Evolutionary conservation across 1,140 invertebrate genomes (phyloP), one percentile per base, ranked within the genome.

Genomic region (Drosophila serrata): DNA sequence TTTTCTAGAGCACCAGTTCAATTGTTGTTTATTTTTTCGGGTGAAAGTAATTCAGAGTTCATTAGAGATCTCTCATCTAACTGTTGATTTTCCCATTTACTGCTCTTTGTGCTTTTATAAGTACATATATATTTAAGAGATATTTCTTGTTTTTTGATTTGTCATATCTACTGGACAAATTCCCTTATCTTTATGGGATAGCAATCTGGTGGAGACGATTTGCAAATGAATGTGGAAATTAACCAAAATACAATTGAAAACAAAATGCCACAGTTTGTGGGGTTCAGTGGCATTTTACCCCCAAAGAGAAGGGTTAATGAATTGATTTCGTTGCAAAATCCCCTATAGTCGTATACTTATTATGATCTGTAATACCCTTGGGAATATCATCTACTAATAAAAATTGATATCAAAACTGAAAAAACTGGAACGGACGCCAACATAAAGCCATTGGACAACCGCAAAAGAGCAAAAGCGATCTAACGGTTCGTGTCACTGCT

Each of bases 401-500:
- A n/a, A n/a, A n/a, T n/a, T n/a, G n/a, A n/a, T n/a, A n/a, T n/a
- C n/a, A n/a, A 29, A 63, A 60, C 40, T 53, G 27, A 11, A n/a
- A n/a, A n/a, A 64, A 49, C 37, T 43, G 37, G 63, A 43, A 58
- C 68, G 60, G 67, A n/a, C n/a, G n/a, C n/a, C n/a, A n/a, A n/a
- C n/a, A n/a, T n/a, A n/a, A n/a, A n/a, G n/a, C n/a, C n/a, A n/a
- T n/a, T n/a, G n/a, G n/a, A 53, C 57, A 84, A 69, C 80, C 69
- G 80, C 68, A 78, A 45, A n/a, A 63, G 53, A 59, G 68, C 59
- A 4, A 55, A 31, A 48, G 62, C 63, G 46, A 60, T 45, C 65
- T 81, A 90, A 88, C 85, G 81, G 85, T 79, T 64, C 46, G 69
- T 75, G 81, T 69, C 85, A 80, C 75, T 61, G 39, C 42, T 76